Percentiles rank a stretch among this genome's conserved stretches.
Evolutionary conservation across 2,888 invertebrate species (phyloP).

Genomic region (Vesta saturnalis): DNA sequence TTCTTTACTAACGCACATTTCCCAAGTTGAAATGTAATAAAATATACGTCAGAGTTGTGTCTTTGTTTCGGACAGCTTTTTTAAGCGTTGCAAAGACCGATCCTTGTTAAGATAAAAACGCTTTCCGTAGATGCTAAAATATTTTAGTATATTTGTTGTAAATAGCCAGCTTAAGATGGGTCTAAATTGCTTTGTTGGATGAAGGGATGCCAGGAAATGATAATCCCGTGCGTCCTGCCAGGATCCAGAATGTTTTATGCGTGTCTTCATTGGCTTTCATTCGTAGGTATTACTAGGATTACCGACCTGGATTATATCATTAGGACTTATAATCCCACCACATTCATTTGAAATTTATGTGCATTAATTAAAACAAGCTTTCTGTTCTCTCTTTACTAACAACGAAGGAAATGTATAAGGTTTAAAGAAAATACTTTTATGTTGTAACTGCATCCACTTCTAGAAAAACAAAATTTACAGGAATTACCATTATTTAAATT

Average conservation of each 20-base stretch:
- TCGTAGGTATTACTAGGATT: conserved; percentile 56
- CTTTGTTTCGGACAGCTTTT: neutral
- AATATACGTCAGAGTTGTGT: neutral
- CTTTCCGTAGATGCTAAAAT: conserved; percentile 17
- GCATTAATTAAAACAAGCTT: conserved; percentile 36
- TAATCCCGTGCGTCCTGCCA: conserved; percentile 52
- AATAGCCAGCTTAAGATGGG: conserved; percentile 31
- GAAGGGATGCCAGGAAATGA: conserved; percentile 39
- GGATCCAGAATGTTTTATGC: conserved; percentile 55
- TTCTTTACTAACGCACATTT: too few species aligned
- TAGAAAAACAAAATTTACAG: neutral
- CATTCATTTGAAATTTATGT: conserved; percentile 57
- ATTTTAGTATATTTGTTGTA: conserved; percentile 38
- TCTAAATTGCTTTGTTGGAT: conserved; percentile 34
- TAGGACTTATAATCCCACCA: conserved; percentile 53
- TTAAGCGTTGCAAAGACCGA: neutral
- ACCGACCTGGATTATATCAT: conserved; percentile 58
- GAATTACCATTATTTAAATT: conserved; percentile 4
- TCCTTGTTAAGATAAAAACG: neutral
- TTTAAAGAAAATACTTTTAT: conserved; percentile 3
- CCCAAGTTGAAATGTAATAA: neutral
- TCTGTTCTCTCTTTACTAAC: conserved; percentile 18
- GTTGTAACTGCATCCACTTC: neutral
- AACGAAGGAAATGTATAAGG: conserved; percentile 6
- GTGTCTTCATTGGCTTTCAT: conserved; percentile 58